A percentile compares a stretch with the other conserved stretches of the same genome.
Conservation (phyloP, 2,113 vertebrate species). For the Actenoides lindsayi region DNA sequence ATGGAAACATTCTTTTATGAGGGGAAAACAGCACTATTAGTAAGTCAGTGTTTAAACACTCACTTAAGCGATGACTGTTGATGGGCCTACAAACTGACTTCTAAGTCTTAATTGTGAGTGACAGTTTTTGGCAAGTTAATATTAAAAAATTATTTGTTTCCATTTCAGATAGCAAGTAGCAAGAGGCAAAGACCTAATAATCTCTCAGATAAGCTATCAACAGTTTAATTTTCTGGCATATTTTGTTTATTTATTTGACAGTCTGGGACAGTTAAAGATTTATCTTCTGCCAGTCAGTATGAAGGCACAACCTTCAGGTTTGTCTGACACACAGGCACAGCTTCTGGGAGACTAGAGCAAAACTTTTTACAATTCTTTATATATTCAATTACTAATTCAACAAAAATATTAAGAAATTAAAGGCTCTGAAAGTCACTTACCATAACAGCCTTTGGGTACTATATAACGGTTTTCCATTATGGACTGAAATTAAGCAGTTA, state of each 20-base stretch:
- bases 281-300: not conserved
- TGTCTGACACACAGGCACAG: not conserved
- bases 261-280: not conserved
- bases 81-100: not conserved
- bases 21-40: not conserved
- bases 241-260: not conserved
- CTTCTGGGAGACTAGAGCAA: not conserved
- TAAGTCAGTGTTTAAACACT: not conserved
- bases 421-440: constrained; percentile 59
- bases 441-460: constrained; percentile 52
- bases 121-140: not conserved
- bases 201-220: not conserved
- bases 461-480: constrained; percentile 62
- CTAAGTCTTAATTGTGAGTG: not conserved
- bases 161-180: not conserved
- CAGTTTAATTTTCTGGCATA: not conserved
- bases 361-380: not conserved
- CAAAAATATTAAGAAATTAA: constrained; percentile 39
- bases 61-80: not conserved
- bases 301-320: not conserved
- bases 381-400: constrained; percentile 38
- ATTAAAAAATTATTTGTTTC: not conserved
- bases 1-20: not conserved
- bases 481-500: constrained; percentile 68
- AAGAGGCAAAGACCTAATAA: not conserved